Percentiles rank a stretch among this genome's conserved stretches.
phyloP scores from a whole-genome alignment of 2,113 vertebrate species.

The Vulpes ferrilata region DNA sequence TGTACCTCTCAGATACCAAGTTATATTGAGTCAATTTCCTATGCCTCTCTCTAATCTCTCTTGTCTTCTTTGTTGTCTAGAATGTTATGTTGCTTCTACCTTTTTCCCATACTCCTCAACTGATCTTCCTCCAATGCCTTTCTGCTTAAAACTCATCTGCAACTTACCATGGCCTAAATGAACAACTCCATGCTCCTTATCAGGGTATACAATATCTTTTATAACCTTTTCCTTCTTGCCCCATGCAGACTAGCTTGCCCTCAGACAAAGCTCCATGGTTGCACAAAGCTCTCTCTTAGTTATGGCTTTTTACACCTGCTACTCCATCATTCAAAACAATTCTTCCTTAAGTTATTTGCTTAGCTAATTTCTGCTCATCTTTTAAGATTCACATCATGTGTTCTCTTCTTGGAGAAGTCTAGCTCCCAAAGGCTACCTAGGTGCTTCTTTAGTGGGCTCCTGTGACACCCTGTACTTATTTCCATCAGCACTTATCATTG shows the following conservation, averaged over 20 bases:
- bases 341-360: constrained; percentile 12
- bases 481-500: background rate
- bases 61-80: background rate
- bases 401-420: background rate
- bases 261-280: background rate
- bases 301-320: background rate
- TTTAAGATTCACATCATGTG: background rate
- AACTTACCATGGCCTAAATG: background rate
- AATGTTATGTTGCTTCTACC: background rate
- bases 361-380: background rate
- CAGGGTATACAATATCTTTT: background rate
- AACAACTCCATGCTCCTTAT: background rate
- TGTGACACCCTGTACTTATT: background rate
- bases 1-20: background rate
- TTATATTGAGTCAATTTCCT: background rate
- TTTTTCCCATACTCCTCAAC: background rate
- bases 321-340: background rate
- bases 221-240: background rate
- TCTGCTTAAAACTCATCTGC: background rate
- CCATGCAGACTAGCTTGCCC: background rate
- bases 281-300: background rate
- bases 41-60: background rate
- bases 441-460: background rate
- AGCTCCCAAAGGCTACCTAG: background rate
- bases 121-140: background rate